phyloP scores from a whole-genome alignment of 1,140 invertebrate genomes.

The Cyphomyrmex costatus region DNA sequence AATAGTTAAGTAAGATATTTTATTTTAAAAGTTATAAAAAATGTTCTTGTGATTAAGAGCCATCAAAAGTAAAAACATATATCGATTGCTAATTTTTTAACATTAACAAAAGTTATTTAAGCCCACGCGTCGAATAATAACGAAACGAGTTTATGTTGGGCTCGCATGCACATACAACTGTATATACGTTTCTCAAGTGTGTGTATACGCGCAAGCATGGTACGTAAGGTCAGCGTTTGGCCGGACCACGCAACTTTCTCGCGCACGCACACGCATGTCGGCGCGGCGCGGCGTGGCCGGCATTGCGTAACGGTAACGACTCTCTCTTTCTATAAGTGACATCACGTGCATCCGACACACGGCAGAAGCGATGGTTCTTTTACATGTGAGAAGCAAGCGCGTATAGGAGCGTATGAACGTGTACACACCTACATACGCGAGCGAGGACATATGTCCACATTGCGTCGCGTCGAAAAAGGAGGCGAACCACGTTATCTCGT shows the following conservation, averaged over 20 bases:
- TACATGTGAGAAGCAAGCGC: not conserved
- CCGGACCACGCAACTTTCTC: slow-evolving; percentile 84
- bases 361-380: slow-evolving; percentile 42
- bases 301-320: slow-evolving; percentile 86
- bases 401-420: slow-evolving; percentile 69
- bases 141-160: not conserved
- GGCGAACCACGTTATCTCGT: slow-evolving; percentile 13
- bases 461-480: slow-evolving; percentile 26
- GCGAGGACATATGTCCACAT: not conserved
- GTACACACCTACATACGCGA: slow-evolving; percentile 40
- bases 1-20: not conserved
- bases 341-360: slow-evolving; percentile 78
- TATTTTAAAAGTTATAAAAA: not conserved
- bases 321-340: slow-evolving; percentile 87
- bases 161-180: not conserved
- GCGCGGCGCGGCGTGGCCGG: slow-evolving; percentile 62
- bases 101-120: not conserved
- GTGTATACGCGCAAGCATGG: slow-evolving; percentile 50
- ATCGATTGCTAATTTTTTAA: not conserved
- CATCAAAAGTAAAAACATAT: not conserved
- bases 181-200: not conserved
- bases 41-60: not conserved
- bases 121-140: not conserved
- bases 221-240: slow-evolving; percentile 86
- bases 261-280: slow-evolving; percentile 62